Percentiles rank a stretch among this genome's conserved stretches.
phyloP scores from a whole-genome alignment of 1,140 invertebrate species.

The Babylonia areolata region DNA sequence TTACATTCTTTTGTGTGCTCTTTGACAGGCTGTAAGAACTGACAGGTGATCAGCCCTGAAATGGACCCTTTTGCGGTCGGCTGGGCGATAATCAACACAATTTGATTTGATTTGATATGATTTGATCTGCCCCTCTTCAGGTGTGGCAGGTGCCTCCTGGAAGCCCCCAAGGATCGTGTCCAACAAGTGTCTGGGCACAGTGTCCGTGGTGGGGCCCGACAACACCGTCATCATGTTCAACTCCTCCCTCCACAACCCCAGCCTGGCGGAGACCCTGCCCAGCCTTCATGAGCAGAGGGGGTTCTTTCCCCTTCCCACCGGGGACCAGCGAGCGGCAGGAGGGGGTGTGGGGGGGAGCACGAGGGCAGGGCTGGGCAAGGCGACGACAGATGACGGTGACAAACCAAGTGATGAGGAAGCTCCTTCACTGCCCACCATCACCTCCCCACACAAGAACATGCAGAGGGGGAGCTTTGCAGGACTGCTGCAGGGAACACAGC shows the following conservation, averaged over 20 bases:
- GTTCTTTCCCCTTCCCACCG: neutral
- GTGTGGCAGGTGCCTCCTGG: neutral
- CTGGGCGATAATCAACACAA: too few species aligned
- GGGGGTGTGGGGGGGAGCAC: neutral
- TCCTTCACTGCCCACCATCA: neutral
- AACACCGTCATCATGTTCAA: slow-evolving; percentile 37
- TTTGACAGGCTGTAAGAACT: too few species aligned
- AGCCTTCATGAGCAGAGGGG: neutral
- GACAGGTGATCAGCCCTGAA: too few species aligned
- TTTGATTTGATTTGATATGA: too few species aligned
- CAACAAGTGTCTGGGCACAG: slow-evolving; percentile 7
- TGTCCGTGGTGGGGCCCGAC: slow-evolving; percentile 40
- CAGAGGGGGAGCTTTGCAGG: slow-evolving; percentile 17
- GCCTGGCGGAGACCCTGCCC: neutral
- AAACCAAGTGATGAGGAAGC: neutral
- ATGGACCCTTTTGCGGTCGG: too few species aligned
- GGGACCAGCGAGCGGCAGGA: neutral
- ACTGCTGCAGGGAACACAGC: neutral
- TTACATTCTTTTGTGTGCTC: too few species aligned
- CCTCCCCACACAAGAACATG: slow-evolving; percentile 11
- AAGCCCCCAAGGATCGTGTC: neutral
- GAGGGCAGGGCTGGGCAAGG: neutral
- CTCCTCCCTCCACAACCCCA: neutral
- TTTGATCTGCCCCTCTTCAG: too few species aligned
- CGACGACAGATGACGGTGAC: neutral